Evolutionary conservation across 2,113 vertebrate species (phyloP), one percentile per base, ranked within the genome.

Genomic region (Petrocephalus zakoni): DNA sequence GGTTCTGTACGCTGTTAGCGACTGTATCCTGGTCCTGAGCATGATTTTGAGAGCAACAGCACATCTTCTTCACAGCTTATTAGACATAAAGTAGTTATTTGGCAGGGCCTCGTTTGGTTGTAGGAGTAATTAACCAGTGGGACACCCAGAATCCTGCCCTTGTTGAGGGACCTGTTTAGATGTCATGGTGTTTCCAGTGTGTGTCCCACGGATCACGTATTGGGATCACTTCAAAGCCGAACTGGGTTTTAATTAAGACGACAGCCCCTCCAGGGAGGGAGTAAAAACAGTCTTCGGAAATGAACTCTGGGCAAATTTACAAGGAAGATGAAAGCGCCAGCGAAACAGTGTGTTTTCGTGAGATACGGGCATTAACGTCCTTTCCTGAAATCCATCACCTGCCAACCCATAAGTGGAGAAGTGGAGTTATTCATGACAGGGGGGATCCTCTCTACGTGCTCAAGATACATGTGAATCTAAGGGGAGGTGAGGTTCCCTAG

Each of bases 181-280:
- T 11, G 81, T 22, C 8, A 10, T 25, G 29, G 53, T 88, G 37
- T 51, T 21, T 52, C 42, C 46, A 4, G 22, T 42, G 37, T 25
- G 72, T 90, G 53, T 87, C 88, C 29, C n/a, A 8, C 29, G 21
- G 34, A 75, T 91, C 90, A 88, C 86, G 49, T 90, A 34, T 89
- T 83, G 52, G 89, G 89, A 92, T 90, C 88, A 83, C 89, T 90
- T 91, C 92, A 82, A 88, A 92, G 89, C 91, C 87, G 81, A 49
- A 89, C 87, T 89, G 89, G 68, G 82, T 90, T 85, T 78, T 91
- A 91, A 92, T 92, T 92, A 90, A 90, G 82, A 90, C 29, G 89
- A 90, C 81, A 87, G 83, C 88, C 88, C 58, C 15, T 61, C 61
- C 42, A 0, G 0, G 51, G 58, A 37, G 81, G 47, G 89, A 51